A percentile compares a stretch with the other conserved stretches of the same genome.
Conservation (phyloP, 2,888 invertebrate species). For the Campopleginae sp. region DNA sequence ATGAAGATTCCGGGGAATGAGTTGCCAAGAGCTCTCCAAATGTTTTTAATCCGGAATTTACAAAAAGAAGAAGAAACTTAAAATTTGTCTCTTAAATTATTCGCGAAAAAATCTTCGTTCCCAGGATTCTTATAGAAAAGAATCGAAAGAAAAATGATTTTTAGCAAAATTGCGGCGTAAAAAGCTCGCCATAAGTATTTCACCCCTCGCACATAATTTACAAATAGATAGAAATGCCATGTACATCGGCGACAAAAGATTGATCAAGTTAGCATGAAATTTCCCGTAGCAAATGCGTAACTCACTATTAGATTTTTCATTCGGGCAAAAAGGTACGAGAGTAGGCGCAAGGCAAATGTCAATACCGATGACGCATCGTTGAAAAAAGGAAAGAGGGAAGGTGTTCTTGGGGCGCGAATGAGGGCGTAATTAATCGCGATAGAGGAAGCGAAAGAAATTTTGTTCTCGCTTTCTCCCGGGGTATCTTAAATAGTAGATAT, state of each 20-base stretch:
- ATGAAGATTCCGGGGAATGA: neutral
- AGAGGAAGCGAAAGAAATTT: constrained; percentile 75
- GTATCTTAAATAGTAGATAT: constrained; percentile 21
- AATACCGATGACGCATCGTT: constrained; percentile 79
- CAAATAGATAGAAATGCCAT: neutral
- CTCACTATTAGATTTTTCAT: constrained; percentile 49
- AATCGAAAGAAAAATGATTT: neutral
- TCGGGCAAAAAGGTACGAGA: constrained; percentile 40
- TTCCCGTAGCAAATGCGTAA: constrained; percentile 1
- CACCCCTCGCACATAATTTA: neutral
- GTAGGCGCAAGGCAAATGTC: constrained; percentile 81
- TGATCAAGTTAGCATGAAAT: neutral
- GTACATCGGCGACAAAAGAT: neutral
- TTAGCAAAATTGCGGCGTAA: neutral
- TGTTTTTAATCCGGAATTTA: neutral
- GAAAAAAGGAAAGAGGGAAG: constrained; percentile 67
- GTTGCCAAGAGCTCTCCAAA: neutral
- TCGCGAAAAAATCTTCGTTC: neutral
- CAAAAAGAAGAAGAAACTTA: neutral
- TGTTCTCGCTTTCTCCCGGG: constrained; percentile 53
- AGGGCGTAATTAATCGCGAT: constrained; percentile 82
- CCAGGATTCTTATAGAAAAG: neutral
- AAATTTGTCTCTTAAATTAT: neutral
- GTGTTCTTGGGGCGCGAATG: constrained; percentile 80
- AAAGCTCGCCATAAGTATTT: neutral